Evolutionary conservation across 2,888 invertebrate genomes (phyloP).

Genomic region (Eugnorisma glareosa): DNA sequence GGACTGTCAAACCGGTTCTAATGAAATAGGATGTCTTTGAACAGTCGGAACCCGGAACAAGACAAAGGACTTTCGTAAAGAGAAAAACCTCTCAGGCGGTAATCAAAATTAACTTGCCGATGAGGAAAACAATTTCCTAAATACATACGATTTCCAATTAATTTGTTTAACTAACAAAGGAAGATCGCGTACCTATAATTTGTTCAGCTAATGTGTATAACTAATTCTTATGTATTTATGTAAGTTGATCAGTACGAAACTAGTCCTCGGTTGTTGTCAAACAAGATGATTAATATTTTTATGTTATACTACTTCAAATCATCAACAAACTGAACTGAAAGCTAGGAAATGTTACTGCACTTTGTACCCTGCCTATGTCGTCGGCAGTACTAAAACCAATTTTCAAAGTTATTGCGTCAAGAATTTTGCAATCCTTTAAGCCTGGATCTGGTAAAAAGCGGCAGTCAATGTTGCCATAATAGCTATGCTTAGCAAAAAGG

Average conservation of each 20-base stretch:
- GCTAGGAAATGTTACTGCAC: neutral
- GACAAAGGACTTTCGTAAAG: constrained; percentile 2
- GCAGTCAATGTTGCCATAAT: neutral
- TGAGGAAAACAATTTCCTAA: constrained; percentile 28
- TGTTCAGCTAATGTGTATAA: constrained; percentile 30
- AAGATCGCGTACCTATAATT: constrained; percentile 39
- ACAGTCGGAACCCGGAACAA: constrained; percentile 13
- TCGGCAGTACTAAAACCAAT: neutral
- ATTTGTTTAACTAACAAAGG: constrained; percentile 39
- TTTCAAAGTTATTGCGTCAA: neutral
- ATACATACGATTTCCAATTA: constrained; percentile 35
- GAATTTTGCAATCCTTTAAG: neutral
- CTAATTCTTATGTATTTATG: constrained; percentile 33
- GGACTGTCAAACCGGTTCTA: constrained; percentile 13
- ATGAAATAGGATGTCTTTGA: neutral
- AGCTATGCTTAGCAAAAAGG: neutral
- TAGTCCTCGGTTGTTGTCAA: constrained; percentile 33
- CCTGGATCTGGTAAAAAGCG: neutral
- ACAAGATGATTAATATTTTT: constrained; percentile 37
- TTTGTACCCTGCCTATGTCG: neutral
- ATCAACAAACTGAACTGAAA: constrained; percentile 10
- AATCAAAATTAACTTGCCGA: constrained; percentile 19
- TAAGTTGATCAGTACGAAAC: constrained; percentile 32
- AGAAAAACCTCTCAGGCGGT: neutral
- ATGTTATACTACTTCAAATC: constrained; percentile 14